These are phyloP conservation scores for Macrostomum cliftonense DNA, from an alignment of 2,888 invertebrate genomes.

Conservation along the genomic window DNA sequence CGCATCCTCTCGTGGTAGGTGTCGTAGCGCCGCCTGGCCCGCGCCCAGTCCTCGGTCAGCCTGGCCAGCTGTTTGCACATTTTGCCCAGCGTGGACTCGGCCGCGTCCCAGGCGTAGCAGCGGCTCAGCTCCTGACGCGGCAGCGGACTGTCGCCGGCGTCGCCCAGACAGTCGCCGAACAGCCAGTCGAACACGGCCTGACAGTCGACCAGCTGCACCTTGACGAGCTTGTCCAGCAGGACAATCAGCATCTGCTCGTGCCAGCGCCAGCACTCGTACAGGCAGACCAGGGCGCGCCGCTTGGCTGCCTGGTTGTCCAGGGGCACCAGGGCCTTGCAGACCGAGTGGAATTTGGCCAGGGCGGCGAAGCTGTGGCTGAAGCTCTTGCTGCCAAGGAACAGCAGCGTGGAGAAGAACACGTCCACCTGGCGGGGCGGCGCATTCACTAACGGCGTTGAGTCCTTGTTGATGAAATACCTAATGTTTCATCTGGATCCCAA, in stretches of 20 bases:
- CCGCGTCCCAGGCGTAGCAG: constrained; percentile 82
- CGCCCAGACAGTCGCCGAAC: constrained; percentile 75
- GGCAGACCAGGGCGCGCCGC: neutral
- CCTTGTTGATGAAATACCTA: too few relatives aligned
- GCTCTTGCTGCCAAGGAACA: constrained; percentile 82
- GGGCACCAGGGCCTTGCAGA: constrained; percentile 2
- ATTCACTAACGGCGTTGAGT: too few relatives aligned
- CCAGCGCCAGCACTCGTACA: neutral
- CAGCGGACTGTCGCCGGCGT: neutral
- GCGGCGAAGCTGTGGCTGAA: constrained; percentile 95
- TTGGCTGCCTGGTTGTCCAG: neutral
- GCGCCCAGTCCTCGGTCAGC: too few relatives aligned
- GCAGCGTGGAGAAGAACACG: constrained; percentile 79
- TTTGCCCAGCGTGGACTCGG: constrained; percentile 81
- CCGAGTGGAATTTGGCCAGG: constrained; percentile 65
- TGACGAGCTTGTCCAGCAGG: constrained; percentile 82
- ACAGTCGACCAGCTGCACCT: constrained; percentile 88
- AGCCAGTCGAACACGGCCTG: constrained; percentile 93
- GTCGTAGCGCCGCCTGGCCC: too few relatives aligned
- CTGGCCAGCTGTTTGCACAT: constrained; percentile 72
- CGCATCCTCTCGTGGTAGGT: too few relatives aligned
- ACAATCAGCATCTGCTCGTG: constrained; percentile 61
- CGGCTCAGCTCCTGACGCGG: constrained; percentile 38
- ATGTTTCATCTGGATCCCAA: too few relatives aligned
- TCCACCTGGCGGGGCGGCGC: constrained; percentile 50